Percentiles rank a stretch among this genome's conserved stretches.
phyloP scores from a whole-genome alignment of 2,113 vertebrate genomes.

The Neotoma lepida region DNA sequence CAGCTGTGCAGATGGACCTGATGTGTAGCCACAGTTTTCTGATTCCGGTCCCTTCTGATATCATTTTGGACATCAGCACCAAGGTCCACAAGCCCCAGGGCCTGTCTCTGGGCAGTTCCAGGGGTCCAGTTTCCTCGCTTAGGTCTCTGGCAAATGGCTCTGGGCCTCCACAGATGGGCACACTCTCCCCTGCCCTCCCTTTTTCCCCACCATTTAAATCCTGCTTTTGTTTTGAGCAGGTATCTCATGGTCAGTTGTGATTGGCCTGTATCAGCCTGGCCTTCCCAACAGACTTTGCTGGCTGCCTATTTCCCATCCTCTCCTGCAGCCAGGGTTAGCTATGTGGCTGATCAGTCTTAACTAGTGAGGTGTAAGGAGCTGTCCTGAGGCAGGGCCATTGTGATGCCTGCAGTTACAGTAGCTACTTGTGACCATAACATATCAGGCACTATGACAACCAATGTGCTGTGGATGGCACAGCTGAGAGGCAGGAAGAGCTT shows the following conservation, averaged over 20 bases:
- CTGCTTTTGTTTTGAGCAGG: not conserved
- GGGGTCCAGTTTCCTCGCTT: not conserved
- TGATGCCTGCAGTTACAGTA: constrained; percentile 1
- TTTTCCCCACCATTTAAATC: not conserved
- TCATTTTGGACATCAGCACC: not conserved
- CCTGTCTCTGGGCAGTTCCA: not conserved
- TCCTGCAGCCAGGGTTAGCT: not conserved
- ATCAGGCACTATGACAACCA: not conserved
- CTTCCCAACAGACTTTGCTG: not conserved
- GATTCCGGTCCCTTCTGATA: not conserved
- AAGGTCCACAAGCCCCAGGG: too few species aligned
- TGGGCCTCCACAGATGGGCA: too few species aligned
- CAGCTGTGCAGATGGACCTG: fast-evolving
- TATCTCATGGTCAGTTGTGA: fast-evolving
- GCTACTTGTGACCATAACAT: not conserved
- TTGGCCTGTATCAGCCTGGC: fast-evolving
- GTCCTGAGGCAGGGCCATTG: not conserved
- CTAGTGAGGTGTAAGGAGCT: not conserved
- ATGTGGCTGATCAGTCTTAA: too few species aligned
- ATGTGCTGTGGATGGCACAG: not conserved
- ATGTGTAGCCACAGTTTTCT: fast-evolving
- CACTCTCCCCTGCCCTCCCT: not conserved
- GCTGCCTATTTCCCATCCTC: not conserved
- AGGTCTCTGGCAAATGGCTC: not conserved
- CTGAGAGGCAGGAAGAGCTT: not conserved